Evolutionary conservation across 2,888 invertebrate species (phyloP).

Genomic region (Drosophila histrio): DNA sequence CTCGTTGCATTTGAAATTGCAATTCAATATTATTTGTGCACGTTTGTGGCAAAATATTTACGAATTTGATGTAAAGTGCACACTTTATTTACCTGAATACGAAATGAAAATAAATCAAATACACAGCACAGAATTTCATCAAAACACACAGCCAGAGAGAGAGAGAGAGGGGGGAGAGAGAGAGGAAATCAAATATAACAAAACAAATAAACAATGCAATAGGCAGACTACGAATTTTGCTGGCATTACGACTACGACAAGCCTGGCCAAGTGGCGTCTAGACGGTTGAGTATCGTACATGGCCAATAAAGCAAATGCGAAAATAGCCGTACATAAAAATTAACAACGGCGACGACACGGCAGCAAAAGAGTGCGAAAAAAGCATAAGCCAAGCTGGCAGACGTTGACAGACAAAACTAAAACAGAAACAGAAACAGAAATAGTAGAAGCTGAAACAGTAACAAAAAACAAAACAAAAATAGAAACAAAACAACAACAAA

Average conservation of each 20-base stretch:
- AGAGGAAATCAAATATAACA: conserved; percentile 42
- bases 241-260: neutral
- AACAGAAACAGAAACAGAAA: conserved; percentile 4
- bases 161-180: too few species aligned
- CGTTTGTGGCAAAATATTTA: conserved; percentile 58
- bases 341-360: conserved; percentile 75
- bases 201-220: conserved; percentile 17
- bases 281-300: conserved; percentile 36
- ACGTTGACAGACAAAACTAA: conserved; percentile 41
- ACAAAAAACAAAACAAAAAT: conserved; percentile 26
- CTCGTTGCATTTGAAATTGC: conserved; percentile 21
- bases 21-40: conserved; percentile 41
- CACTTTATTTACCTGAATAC: conserved; percentile 55
- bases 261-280: conserved; percentile 2
- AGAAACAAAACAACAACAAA: conserved; percentile 35
- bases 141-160: conserved; percentile 52
- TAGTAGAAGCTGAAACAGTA: conserved; percentile 11
- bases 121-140: conserved; percentile 27
- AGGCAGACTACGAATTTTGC: conserved; percentile 4
- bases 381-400: conserved; percentile 23
- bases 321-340: conserved; percentile 66
- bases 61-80: conserved; percentile 32
- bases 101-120: conserved; percentile 48
- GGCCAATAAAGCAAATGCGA: conserved; percentile 76
- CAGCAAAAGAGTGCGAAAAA: conserved; percentile 56